Conservation (phyloP, 2,888 invertebrate species). For the Chouioia cunea region DNA sequence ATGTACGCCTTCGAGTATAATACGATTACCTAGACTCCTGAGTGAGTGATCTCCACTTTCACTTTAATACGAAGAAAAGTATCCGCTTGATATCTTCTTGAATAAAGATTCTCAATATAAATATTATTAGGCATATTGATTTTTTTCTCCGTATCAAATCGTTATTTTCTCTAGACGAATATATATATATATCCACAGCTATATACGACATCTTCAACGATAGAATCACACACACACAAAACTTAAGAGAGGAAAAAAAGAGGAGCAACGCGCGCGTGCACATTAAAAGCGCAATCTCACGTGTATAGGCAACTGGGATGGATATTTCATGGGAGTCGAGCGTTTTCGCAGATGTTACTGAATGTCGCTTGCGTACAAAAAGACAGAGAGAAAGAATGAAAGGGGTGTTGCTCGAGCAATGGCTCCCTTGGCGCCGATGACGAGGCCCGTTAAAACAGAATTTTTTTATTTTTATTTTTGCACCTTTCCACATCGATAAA, state of each 20-base stretch:
- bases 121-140: too few species aligned
- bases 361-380: slow-evolving; percentile 3
- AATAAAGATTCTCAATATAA: too few species aligned
- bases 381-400: too few species aligned
- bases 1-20: too few species aligned
- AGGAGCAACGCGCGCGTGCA: not conserved
- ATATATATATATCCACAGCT: not conserved
- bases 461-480: slow-evolving; percentile 27
- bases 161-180: too few species aligned
- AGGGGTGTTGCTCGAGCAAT: slow-evolving; percentile 10
- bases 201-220: not conserved
- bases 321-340: slow-evolving; percentile 53
- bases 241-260: not conserved
- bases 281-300: slow-evolving; percentile 43
- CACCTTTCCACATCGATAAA: slow-evolving; percentile 41
- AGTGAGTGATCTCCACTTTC: too few species aligned
- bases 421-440: slow-evolving; percentile 42
- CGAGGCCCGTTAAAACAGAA: slow-evolving; percentile 34
- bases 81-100: too few species aligned
- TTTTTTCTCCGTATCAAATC: too few species aligned
- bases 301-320: slow-evolving; percentile 48
- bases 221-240: not conserved
- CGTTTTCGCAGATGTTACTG: slow-evolving; percentile 19
- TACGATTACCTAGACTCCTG: too few species aligned
- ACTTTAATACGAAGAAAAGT: too few species aligned